These are phyloP conservation scores for Tadarida brasiliensis DNA, from an alignment of 2,797 vertebrate species.

Conservation along the genomic window DNA sequence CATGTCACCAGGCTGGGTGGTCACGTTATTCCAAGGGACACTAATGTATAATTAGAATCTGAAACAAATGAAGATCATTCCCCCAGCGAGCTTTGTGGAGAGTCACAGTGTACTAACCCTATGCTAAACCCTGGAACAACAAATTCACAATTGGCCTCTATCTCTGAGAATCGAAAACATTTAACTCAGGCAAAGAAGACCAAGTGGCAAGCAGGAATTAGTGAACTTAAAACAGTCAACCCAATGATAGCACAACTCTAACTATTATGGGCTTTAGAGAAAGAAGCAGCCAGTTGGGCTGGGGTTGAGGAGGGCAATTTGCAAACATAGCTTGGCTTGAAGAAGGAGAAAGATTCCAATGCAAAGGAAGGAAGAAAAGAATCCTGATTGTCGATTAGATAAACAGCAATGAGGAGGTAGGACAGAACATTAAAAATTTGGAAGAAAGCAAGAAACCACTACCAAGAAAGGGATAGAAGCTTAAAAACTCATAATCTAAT, in stretches of 20 bases:
- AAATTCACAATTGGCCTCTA: background rate
- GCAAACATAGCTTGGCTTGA: background rate
- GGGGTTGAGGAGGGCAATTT: background rate
- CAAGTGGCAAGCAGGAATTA: background rate
- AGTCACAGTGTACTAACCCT: background rate
- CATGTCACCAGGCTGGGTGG: background rate
- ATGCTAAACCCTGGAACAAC: background rate
- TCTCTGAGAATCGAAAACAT: constrained; percentile 24
- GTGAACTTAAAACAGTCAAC: background rate
- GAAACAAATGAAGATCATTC: background rate
- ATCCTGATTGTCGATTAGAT: background rate
- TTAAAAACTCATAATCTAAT: background rate
- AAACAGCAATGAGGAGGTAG: background rate
- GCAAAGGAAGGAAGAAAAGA: background rate
- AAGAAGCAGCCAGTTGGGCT: background rate
- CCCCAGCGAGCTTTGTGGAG: background rate
- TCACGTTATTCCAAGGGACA: background rate
- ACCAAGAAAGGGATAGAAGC: background rate
- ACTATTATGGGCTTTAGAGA: background rate
- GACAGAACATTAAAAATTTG: background rate
- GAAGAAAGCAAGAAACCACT: background rate
- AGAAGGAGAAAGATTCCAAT: background rate
- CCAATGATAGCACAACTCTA: background rate
- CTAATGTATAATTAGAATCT: background rate
- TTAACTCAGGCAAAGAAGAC: background rate